Conservation (phyloP, 2,888 invertebrate genomes). For the Cryptus viduatorius region DNA sequence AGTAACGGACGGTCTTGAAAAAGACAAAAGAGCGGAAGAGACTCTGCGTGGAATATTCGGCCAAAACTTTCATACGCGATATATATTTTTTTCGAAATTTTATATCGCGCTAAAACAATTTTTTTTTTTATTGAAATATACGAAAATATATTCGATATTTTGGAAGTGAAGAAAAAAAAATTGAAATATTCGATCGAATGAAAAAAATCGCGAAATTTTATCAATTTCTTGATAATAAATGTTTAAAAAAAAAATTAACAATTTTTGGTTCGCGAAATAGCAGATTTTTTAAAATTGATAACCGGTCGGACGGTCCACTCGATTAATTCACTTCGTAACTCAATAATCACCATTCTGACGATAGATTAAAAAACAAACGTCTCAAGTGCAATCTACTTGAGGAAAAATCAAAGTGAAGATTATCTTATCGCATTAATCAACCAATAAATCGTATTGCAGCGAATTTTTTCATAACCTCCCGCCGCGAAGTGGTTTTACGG, state of each 20-base stretch:
- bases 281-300: no score
- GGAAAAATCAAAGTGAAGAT: background rate
- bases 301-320: no score
- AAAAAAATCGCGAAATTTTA: background rate
- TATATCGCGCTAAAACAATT: background rate
- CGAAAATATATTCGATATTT: background rate
- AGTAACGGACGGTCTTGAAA: conserved; percentile 45
- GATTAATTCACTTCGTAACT: no score
- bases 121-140: background rate
- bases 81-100: background rate
- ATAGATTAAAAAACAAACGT: background rate
- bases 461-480: conserved; percentile 15
- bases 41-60: conserved; percentile 27
- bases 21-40: conserved; percentile 48
- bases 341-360: no score
- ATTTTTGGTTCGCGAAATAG: no score
- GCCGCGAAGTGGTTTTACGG: conserved; percentile 32
- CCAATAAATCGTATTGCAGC: conserved; percentile 35
- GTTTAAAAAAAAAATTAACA: no score
- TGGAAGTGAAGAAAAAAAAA: no score
- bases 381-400: conserved; percentile 29
- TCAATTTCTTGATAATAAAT: background rate
- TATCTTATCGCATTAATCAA: conserved; percentile 21
- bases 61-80: conserved; percentile 23
- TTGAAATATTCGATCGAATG: no score